Conservation (phyloP, 1,140 invertebrate genomes). For the Neodiprion fabricii region DNA sequence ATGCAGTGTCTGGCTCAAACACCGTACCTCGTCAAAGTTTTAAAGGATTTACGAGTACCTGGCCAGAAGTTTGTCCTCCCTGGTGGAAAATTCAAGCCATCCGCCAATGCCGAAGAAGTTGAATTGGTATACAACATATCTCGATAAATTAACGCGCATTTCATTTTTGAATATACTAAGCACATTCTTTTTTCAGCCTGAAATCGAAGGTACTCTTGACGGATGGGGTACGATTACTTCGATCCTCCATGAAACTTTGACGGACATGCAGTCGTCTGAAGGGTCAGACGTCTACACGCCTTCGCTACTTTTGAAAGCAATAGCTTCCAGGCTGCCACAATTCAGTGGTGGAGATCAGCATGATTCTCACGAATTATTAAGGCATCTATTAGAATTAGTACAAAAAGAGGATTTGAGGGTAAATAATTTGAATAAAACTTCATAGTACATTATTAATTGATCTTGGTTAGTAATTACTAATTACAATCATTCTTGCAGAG, state of each 20-base stretch:
- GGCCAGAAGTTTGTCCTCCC: conserved; percentile 74
- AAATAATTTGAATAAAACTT: conserved; percentile 21
- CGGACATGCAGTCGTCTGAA: conserved; percentile 55
- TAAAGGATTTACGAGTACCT: conserved; percentile 73
- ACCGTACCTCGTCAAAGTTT: conserved; percentile 75
- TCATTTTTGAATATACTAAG: conserved; percentile 25
- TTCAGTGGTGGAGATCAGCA: conserved; percentile 96
- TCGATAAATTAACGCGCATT: conserved; percentile 19
- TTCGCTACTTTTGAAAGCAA: conserved; percentile 72
- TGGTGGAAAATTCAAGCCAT: conserved; percentile 68
- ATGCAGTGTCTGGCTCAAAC: conserved; percentile 91
- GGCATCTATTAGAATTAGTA: conserved; percentile 87
- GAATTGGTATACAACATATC: conserved; percentile 46
- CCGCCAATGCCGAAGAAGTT: conserved; percentile 55
- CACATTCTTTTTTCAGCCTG: conserved; percentile 55
- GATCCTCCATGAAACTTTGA: conserved; percentile 49
- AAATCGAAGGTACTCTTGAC: conserved; percentile 71
- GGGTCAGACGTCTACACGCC: conserved; percentile 73
- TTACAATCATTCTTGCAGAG: conserved; percentile 63
- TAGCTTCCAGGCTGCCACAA: conserved; percentile 80
- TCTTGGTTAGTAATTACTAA: background rate
- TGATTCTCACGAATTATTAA: conserved; percentile 93
- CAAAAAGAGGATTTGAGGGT: conserved; percentile 60
- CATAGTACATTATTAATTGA: conserved; percentile 4
- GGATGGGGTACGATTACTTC: conserved; percentile 72